phyloP scores from a whole-genome alignment of 1,140 invertebrate genomes.

The Eriocheir sinensis region DNA sequence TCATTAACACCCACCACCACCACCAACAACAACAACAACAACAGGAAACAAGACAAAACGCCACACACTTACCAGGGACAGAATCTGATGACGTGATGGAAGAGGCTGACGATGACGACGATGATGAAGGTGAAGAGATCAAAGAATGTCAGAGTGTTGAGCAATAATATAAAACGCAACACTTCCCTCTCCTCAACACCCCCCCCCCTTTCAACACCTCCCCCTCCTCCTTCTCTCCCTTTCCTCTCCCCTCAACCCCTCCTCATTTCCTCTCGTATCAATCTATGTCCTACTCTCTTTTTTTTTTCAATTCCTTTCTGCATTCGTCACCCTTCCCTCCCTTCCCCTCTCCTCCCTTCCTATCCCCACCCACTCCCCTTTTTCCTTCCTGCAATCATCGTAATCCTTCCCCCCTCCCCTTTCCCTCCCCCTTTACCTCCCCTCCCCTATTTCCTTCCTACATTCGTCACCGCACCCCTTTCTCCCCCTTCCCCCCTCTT shows the following conservation, averaged over 20 bases:
- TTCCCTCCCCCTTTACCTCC: background rate
- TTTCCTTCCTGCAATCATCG: background rate
- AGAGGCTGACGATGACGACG: too few species aligned
- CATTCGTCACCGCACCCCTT: background rate
- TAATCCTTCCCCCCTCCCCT: background rate
- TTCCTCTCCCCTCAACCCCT: background rate
- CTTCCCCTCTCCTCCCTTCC: background rate
- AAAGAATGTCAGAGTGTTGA: too few species aligned
- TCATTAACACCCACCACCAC: too few species aligned
- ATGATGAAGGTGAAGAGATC: too few species aligned
- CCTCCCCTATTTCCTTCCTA: background rate
- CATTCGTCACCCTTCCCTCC: background rate
- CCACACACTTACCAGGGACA: too few species aligned
- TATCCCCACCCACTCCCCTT: background rate
- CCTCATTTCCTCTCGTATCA: slow-evolving; percentile 21
- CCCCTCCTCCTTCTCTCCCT: background rate
- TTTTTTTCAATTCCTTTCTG: background rate
- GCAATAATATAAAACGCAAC: too few species aligned
- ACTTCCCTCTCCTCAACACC: background rate
- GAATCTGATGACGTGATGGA: too few species aligned
- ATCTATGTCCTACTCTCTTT: background rate
- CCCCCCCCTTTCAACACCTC: background rate
- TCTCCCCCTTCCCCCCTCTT: background rate
- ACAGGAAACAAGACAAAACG: too few species aligned
- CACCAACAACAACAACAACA: too few species aligned